Base-by-base conservation (phyloP, 2,888 invertebrate genomes). In the Aphodius granarius region DNA sequence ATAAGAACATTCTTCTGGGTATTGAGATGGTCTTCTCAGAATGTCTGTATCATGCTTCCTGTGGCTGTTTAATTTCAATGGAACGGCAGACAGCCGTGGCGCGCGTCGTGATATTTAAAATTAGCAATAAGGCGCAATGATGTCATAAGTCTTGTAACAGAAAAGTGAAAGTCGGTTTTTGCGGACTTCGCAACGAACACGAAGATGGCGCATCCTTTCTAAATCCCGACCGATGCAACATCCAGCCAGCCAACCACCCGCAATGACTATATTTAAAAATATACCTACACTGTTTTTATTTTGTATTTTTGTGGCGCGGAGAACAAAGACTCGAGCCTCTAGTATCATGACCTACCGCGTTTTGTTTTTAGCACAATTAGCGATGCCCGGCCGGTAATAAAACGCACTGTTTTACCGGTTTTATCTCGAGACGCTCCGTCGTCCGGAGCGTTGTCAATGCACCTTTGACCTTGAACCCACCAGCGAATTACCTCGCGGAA, bases 341-440 rank as follows among this genome's bases (percentile, higher is more conserved):
- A 68, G 43, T 73, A 70, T 73, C 73, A 73, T 73, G 73, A 73
- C 73, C 73, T 73, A 73, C 73, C 73, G 73, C 68, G 68, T 73
- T 73, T 73, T 13, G 43, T 43, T 43, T 43, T 43, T 43, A 43
- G 43, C 43, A 13, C 43, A 43, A 43, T 43, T 43, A 43, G 43
- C 43, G 43, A 6, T 6, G 0, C 9, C 9, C 6, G 43, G 43
- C 13, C 13, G 43, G 43, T 13, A 3, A 43, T 43, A 43, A 43
- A 43, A 43, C 43, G 43, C 43, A 43, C 43, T 43, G 43, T 13
- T 43, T 43, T 43, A 43, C 43, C 43, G 43, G 43, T 43, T 43
- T 43, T 43, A 43, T 43, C 43, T 43, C 43, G 43, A n/a, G n/a
- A n/a, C n/a, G n/a, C n/a, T n/a, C n/a, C n/a, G n/a, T n/a, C n/a